Base-by-base conservation (phyloP, 2,113 vertebrate genomes). In the Apus apus region DNA sequence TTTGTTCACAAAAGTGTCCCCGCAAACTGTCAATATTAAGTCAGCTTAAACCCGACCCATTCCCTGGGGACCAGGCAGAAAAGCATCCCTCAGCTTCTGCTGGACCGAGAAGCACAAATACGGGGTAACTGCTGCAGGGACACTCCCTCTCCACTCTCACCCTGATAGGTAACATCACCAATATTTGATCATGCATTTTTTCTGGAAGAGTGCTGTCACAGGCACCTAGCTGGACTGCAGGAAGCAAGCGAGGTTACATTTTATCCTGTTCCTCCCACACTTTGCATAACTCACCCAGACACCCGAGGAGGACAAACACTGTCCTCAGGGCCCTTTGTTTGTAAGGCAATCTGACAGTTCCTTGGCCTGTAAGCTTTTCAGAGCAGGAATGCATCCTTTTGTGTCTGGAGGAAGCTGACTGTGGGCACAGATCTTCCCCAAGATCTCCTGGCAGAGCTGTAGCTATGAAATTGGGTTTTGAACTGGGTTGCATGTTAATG, bases 361-460 rank as follows among this genome's bases (percentile, higher is more conserved):
- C 48, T 84, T 74, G 61, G 91, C 65, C 66, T 68, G 48, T 43
- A 48, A 81, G n/a, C 57, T 62, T 66, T 74, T 58, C 67, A 36
- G 82, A 58, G 73, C 71, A 86, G 62, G 77, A 91, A 93, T 46
- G 43, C n/a, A 45, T 88, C 91, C 60, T 80, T 96, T 76, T 92
- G 89, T 89, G 76, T 71, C 83, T 80, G 68, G 36, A 90, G 60
- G 51, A 95, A 90, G 73, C 27, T 0, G 0, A 61, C 40, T 64
- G 46, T 5, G 21, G 86, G 51, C 68, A 50, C 27, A 70, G 51
- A 62, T 82, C 60, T 57, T 91, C 73, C 40, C 60, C 60, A 27
- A 15, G 54, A 83, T 57, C 58, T 80, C 67, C 1, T 2, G 80
- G 72, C 84, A 91, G 67, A 79, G 64, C 71, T 68, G 61, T 3